Evolutionary conservation across 2,888 invertebrate genomes (phyloP), one percentile per base, ranked within the genome.

Genomic region (Hirtodrosophila trivittata): DNA sequence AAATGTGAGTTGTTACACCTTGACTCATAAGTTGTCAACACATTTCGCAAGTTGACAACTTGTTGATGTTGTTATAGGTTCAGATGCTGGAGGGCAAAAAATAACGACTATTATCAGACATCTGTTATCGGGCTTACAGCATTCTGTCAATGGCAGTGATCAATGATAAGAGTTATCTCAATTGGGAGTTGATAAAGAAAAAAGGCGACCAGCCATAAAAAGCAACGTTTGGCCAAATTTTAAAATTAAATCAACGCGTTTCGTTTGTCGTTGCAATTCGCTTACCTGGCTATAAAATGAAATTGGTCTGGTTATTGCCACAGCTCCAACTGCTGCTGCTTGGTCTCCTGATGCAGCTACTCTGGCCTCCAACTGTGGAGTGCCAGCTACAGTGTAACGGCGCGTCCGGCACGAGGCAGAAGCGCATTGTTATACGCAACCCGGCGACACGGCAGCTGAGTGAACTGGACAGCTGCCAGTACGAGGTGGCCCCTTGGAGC

Each of bases 391-490:
- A 77, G 42, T 90, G 90, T 38, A 88, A 87, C 46, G 70, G 56
- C 1, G 41, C 25, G 7, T 30, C 72, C 0, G 67, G 71, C 0
- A 81, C 75, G 1, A 77, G 71, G 10, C 68, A 88, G 28, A 90
- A 90, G 58, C 86, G 87, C 46, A 86, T 85, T 14, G 86, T 88
- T 32, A 81, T 90, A 26, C 82, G 77, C 49, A 90, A 75, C 54
- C 89, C 90, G 32, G 43, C 65, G 0, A 49, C 50, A 3, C 13
- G 49, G 9, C 49, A 65, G 38, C 51, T 80, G 51, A 50, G 47
- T 59, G 38, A 63, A 33, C 51, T 82, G 65, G 70, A 72, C 42
- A 63, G 62, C 13, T 89, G 88, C 64, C 71, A 71, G 14, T 89
- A 89, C 49, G 75, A 74, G 52, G 77, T 89, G 54, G 75, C 77